Evolutionary conservation across 2,888 invertebrate genomes (phyloP), one percentile per base, ranked within the genome.

Genomic region (Callyntrura guangdongensis): DNA sequence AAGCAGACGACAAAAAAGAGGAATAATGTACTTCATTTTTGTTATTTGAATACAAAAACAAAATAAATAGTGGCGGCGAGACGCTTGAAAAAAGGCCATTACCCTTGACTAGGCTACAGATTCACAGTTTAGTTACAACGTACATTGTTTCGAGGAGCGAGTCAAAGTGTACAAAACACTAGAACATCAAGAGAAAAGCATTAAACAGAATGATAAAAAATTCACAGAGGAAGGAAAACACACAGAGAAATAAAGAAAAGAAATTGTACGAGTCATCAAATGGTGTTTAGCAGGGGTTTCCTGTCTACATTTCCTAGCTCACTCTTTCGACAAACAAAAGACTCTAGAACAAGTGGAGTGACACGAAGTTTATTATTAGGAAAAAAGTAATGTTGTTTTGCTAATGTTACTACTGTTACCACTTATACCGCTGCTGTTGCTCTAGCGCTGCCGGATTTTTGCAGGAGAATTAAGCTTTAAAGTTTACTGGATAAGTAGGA

Each of bases 271-370:
- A 47, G 56, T 79, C 79, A 79, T 72, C 72, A 79, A 56, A 22
- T 79, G 79, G n/a, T 79, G 79, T 79, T 79, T 79, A 79, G 56
- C 45, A 25, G 17, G 45, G 72, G 36, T 45, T 47, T 72, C 36
- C 36, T 36, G 36, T 36, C 36, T 6, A 6, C 36, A n/a, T 17
- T 45, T 72, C 6, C 36, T 36, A 2, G 2, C 36, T 36, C 36
- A 4, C 36, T 36, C 36, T 36, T 36, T 36, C 17, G 45, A 17
- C 20, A 45, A 72, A 72, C 72, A 72, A 72, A 72, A 72, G 72
- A 72, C 36, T 36, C 3, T 6, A 36, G 36, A 72, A 67, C 67
- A 12, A 67, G 67, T 27, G 20, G 67, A 27, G 27, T 12, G 53
- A 53, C 14, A 53, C 14, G 14, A 27, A 67, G 67, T 36, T 36